These are phyloP conservation scores for Lithophane socia DNA, from an alignment of 2,888 invertebrate genomes.

Conservation along the genomic window DNA sequence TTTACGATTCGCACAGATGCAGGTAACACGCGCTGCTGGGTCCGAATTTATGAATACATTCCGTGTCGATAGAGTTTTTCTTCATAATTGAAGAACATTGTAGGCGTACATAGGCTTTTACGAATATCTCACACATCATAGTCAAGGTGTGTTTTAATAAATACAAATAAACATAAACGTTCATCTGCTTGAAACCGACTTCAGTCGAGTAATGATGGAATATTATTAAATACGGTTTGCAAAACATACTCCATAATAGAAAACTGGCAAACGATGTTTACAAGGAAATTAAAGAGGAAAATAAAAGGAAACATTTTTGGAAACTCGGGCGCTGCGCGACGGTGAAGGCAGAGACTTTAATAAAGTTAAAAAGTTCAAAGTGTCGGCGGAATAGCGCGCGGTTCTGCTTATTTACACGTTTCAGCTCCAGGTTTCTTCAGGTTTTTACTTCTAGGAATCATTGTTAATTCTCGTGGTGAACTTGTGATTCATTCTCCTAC, in stretches of 20 bases:
- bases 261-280: conserved; percentile 56
- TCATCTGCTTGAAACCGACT: neutral
- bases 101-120: neutral
- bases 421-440: conserved; percentile 5
- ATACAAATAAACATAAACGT: neutral
- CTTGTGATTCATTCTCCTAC: neutral
- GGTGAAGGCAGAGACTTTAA: conserved; percentile 61
- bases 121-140: neutral
- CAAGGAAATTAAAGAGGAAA: conserved; percentile 50
- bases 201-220: neutral
- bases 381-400: conserved; percentile 28
- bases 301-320: conserved; percentile 55
- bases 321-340: conserved; percentile 51
- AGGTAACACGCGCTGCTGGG: conserved; percentile 63
- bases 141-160: neutral
- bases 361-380: conserved; percentile 64
- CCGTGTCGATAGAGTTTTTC: conserved; percentile 38
- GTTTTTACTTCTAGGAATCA: conserved; percentile 4
- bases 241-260: conserved; percentile 40
- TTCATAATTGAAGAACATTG: conserved; percentile 37
- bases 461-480: neutral
- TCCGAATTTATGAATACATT: conserved; percentile 75
- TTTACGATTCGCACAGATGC: conserved; percentile 75
- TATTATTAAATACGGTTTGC: conserved; percentile 11
- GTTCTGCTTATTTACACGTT: conserved; percentile 40